Conservation (phyloP, 1,140 invertebrate species). For the Penaeus indicus region DNA sequence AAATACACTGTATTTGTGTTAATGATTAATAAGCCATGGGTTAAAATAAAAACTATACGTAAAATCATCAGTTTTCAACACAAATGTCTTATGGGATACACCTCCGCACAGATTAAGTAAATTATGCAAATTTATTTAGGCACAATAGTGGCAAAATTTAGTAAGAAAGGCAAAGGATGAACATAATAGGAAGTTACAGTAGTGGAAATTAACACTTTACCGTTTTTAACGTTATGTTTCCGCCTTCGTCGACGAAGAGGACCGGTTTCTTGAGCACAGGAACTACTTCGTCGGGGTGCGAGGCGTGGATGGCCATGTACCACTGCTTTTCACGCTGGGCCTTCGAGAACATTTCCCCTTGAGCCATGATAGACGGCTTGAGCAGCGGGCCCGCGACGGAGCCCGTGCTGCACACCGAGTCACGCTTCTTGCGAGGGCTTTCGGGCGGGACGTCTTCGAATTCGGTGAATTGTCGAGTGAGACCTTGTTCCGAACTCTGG, state of each 20-base stretch:
- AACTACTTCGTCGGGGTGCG: constrained; percentile 48
- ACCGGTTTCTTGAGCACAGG: constrained; percentile 49
- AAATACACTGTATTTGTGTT: too few species aligned
- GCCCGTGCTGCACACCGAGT: constrained; percentile 19
- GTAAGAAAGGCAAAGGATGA: too few species aligned
- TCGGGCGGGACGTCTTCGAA: constrained; percentile 27
- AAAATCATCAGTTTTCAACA: too few species aligned
- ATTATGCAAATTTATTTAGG: too few species aligned
- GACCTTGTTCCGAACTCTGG: constrained; percentile 33
- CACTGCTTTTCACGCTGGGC: constrained; percentile 48
- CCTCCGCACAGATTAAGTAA: too few species aligned
- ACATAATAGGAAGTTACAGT: too few species aligned
- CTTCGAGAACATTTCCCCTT: constrained; percentile 51
- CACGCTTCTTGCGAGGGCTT: constrained; percentile 7
- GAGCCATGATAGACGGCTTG: constrained; percentile 57
- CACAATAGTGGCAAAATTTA: too few species aligned
- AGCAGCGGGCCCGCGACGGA: constrained; percentile 26
- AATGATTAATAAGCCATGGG: too few species aligned
- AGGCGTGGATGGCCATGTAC: constrained; percentile 59
- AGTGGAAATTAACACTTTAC: constrained; percentile 4
- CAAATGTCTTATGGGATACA: too few species aligned
- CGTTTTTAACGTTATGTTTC: constrained; percentile 48
- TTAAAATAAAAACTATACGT: too few species aligned
- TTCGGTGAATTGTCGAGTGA: constrained; percentile 37
- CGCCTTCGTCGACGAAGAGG: constrained; percentile 44